These are phyloP conservation scores for Xerus inauris DNA, from an alignment of 2,113 vertebrate species.

Conservation along the genomic window DNA sequence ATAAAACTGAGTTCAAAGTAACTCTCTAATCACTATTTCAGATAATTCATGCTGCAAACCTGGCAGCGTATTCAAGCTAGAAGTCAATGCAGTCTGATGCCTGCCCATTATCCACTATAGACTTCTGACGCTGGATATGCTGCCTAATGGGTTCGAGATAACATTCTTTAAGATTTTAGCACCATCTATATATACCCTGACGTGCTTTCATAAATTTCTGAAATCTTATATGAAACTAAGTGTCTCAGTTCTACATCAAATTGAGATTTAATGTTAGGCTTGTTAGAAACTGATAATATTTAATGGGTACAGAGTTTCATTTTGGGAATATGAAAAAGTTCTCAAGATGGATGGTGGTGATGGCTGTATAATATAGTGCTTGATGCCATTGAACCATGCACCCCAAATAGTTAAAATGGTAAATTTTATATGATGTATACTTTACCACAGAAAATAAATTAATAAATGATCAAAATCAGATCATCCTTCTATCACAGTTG, in stretches of 20 bases:
- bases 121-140: accelerated
- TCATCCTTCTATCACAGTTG: not conserved
- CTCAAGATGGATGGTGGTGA: not conserved
- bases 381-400: not conserved
- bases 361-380: not conserved
- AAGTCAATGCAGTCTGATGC: not conserved
- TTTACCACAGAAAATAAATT: not conserved
- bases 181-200: not conserved
- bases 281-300: not conserved
- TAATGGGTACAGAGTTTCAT: not conserved
- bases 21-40: constrained; percentile 13
- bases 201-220: not conserved
- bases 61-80: not conserved
- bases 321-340: not conserved
- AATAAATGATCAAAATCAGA: not conserved
- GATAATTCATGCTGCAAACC: not conserved
- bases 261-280: not conserved
- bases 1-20: not conserved
- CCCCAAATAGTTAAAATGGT: not conserved
- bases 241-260: not conserved
- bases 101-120: not conserved
- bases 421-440: not conserved
- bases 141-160: not conserved
- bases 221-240: not conserved
- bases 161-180: not conserved